phyloP scores from a whole-genome alignment of 1,140 invertebrate genomes.

The Steinernema feltiae region DNA sequence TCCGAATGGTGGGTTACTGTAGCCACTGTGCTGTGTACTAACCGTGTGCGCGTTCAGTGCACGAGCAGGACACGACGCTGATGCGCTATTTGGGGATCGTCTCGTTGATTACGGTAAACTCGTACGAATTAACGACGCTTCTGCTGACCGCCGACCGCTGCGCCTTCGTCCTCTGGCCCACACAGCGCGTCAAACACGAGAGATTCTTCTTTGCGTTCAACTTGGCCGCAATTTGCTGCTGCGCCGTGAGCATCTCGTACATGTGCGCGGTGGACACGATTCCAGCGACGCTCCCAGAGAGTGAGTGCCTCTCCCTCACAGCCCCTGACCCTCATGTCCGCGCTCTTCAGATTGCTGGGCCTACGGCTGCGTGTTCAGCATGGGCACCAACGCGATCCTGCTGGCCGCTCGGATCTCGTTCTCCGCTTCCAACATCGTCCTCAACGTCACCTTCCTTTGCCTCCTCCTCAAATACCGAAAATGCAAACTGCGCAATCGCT shows the following conservation, averaged over 20 bases:
- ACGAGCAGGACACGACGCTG: constrained; percentile 2
- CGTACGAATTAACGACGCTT: background rate
- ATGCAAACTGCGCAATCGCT: background rate
- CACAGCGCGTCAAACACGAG: background rate
- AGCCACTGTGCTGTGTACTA: background rate
- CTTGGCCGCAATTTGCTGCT: background rate
- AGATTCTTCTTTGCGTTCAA: background rate
- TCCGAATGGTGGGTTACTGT: background rate
- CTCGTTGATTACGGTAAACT: background rate
- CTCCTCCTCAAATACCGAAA: constrained; percentile 1
- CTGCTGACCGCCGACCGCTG: constrained; percentile 5
- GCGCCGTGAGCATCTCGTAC: background rate
- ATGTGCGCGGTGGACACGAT: background rate
- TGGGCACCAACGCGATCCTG: background rate
- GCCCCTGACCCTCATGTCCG: too few relatives aligned
- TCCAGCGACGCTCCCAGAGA: background rate
- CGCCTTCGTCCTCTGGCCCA: background rate
- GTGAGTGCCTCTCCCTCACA: background rate
- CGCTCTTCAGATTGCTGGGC: background rate
- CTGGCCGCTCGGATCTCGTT: background rate
- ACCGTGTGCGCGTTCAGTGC: background rate
- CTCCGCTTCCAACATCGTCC: background rate
- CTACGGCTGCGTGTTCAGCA: constrained; percentile 1
- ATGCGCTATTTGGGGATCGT: background rate
- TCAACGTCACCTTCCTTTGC: constrained; percentile 11